Evolutionary conservation across 2,797 vertebrate species (phyloP).

Genomic region (Carduelis carduelis): DNA sequence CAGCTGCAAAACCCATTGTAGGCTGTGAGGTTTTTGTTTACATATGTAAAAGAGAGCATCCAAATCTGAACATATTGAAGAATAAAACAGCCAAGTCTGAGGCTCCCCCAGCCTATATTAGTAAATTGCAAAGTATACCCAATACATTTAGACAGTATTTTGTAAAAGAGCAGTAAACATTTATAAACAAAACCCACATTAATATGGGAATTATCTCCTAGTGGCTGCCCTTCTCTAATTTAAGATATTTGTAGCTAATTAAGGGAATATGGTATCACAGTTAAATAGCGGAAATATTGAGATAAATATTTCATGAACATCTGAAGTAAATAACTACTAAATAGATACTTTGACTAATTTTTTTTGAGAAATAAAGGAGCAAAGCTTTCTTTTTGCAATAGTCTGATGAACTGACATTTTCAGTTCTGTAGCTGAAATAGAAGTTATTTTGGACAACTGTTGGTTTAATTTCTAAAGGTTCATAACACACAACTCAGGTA

Average conservation of each 20-base stretch:
- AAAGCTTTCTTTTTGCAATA: constrained; percentile 10
- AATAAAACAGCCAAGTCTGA: neutral
- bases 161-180: neutral
- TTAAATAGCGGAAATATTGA: neutral
- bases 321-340: constrained; percentile 34
- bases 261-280: neutral
- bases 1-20: neutral
- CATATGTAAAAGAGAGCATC: neutral
- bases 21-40: neutral
- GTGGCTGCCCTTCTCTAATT: neutral
- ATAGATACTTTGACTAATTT: neutral
- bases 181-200: neutral
- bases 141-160: neutral
- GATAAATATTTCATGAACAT: constrained; percentile 45
- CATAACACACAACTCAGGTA: neutral
- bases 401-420: neutral
- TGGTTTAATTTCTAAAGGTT: neutral
- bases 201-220: neutral
- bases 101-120: neutral
- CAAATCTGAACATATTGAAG: neutral
- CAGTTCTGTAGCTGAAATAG: neutral
- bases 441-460: neutral
- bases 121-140: neutral
- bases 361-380: constrained; percentile 16
- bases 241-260: constrained; percentile 28